Base-by-base conservation (phyloP, 37 sponge, comb jelly and placozoan species). In the Axinella damicornis region DNA sequence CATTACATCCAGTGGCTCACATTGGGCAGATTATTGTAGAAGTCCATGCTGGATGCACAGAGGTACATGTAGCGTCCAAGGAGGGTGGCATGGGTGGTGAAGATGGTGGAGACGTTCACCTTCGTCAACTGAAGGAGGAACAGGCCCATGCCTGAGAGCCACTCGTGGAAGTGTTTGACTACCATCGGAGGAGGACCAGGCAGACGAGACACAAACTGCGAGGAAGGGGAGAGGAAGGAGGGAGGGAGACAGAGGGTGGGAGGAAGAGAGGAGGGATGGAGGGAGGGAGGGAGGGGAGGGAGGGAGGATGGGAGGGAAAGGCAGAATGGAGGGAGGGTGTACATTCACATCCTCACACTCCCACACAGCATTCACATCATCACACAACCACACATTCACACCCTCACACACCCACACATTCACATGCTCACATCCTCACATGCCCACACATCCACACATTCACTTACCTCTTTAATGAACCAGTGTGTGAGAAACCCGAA, bases 81-180 rank as follows among this genome's bases (percentile, higher is more conserved):
- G 54, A 98, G 88, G 15, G 99, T 98, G 66, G 99, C 99, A 59
- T 98, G 99, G 13, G 99, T 98, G 64, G 97, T 96, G 88, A 98
- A 98, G 41, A 94, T 81, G 64, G 97, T 96, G 38, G 97, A 92
- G 17, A 97, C 96, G 20, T 81, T 63, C 5, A 85, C 61, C 62
- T 91, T 73, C 66, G 64, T 75, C 25, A 88, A 52, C 36, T 96
- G 62, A 36, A 90, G 71, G 82, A 98, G 77, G 57, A 98, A 72
- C 34, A 92, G 73, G 0, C 95, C 99, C 33, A 94, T 76, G 17
- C 95, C 99, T 2, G 91, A 68, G 85, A 87, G 80, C 99, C 99
- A 98, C 88, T 98, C 99, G 88, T 98, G 99, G 74, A 98, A 98
- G 67, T 96, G 97, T 14, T 93, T 88, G 9, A 87, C 77, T 0